phyloP scores from a whole-genome alignment of 2,797 vertebrate genomes.

The Eutrigla gurnardus region DNA sequence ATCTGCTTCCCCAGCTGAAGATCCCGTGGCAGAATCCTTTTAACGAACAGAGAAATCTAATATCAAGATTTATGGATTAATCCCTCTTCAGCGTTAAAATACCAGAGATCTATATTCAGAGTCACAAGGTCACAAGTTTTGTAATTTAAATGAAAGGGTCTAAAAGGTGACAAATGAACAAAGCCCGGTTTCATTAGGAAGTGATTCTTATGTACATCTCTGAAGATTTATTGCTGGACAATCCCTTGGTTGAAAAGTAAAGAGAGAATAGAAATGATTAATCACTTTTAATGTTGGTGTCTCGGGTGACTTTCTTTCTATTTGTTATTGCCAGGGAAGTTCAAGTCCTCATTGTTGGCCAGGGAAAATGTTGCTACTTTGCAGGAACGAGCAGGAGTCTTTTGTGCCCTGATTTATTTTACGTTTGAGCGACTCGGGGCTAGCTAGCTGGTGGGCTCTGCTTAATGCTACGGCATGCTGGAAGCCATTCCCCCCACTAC shows the following conservation, averaged over 20 bases:
- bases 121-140: constrained; percentile 90
- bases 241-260: constrained; percentile 92
- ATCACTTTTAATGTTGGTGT: constrained; percentile 98
- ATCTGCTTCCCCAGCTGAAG: constrained; percentile 57
- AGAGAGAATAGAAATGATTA: constrained; percentile 94
- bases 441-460: constrained; percentile 87
- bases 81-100: constrained; percentile 86
- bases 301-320: constrained; percentile 96
- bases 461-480: constrained; percentile 87
- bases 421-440: constrained; percentile 86
- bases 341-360: constrained; percentile 88
- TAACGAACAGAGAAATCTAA: constrained; percentile 83
- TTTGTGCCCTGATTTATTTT: constrained; percentile 93
- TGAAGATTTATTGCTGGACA: constrained; percentile 98
- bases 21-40: constrained; percentile 75
- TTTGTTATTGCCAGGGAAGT: constrained; percentile 97
- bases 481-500: constrained; percentile 84
- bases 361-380: constrained; percentile 90
- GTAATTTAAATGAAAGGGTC: constrained; percentile 91
- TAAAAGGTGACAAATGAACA: constrained; percentile 93
- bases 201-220: constrained; percentile 97
- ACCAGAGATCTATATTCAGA: constrained; percentile 88
- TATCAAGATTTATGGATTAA: constrained; percentile 90
- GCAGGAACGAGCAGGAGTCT: constrained; percentile 89
- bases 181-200: constrained; percentile 92